Evolutionary conservation across 2,888 invertebrate genomes (phyloP), one percentile per base, ranked within the genome.

Genomic region (Podotricha telesiphe): DNA sequence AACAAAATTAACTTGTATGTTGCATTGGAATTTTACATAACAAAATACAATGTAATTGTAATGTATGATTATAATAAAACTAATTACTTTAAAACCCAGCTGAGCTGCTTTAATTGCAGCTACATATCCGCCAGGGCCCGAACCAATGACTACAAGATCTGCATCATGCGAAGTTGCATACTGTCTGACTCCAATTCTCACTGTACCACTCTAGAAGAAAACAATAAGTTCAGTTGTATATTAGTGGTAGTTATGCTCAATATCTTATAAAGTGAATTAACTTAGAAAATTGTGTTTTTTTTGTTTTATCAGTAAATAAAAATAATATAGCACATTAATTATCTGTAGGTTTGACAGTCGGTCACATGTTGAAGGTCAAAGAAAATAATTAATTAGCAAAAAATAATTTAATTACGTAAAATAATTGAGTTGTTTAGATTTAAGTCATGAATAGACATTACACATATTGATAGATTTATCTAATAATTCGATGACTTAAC

Each of bases 21-120:
- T n/a, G n/a, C n/a, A n/a, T n/a, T n/a, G n/a, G n/a, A n/a, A n/a
- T n/a, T n/a, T n/a, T n/a, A n/a, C n/a, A n/a, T n/a, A n/a, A n/a
- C n/a, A 28, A 28, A 28, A 28, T 4, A 28, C 6, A 28, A 28
- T 28, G 6, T 37, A 37, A 37, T 37, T 37, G 6, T 7, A 37
- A 6, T 37, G 6, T 7, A 37, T 1, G 10, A 37, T 37, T 37
- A 37, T 42, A 13, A 42, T 8, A 37, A 42, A 42, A 42, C 17
- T 55, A 15, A 13, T 55, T 45, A 97, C 97, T 94, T 99, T 99
- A 94, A 99, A 94, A 74, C 99, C 99, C 79, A 99, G 94, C 87
- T 99, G 99, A 47, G 99, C 97, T 67, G 99, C 99, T 94, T 99
- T 99, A 78, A 99, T 99, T 28, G 99, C 96, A 69, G 99, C 99